phyloP scores from a whole-genome alignment of 2,797 vertebrate genomes.

The Syngnathus acus region DNA sequence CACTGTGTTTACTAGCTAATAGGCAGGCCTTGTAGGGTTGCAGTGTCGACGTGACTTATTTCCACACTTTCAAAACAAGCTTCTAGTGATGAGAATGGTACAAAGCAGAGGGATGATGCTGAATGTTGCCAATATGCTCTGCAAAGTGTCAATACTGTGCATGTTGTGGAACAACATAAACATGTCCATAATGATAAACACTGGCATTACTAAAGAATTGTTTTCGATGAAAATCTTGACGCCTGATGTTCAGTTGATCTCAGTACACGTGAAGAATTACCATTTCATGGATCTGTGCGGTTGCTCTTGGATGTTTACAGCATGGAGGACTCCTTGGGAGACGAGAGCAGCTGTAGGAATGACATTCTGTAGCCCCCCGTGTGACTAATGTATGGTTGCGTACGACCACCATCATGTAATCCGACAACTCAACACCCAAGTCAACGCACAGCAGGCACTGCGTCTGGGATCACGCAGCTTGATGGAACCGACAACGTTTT shows the following conservation, averaged over 20 bases:
- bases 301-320: conserved; percentile 33
- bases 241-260: background rate
- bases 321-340: conserved; percentile 34
- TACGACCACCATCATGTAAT: conserved; percentile 39
- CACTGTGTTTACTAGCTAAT: background rate
- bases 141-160: background rate
- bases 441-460: conserved; percentile 22
- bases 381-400: conserved; percentile 46
- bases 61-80: background rate
- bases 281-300: conserved; percentile 18
- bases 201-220: background rate
- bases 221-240: background rate
- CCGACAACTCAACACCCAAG: conserved; percentile 42
- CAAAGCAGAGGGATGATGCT: background rate
- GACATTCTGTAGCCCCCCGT: conserved; percentile 28
- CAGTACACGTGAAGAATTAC: conserved; percentile 18
- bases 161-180: background rate
- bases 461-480: conserved; percentile 38
- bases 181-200: background rate
- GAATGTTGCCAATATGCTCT: background rate
- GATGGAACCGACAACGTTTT: conserved; percentile 47
- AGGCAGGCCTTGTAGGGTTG: background rate
- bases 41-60: background rate
- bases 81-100: background rate
- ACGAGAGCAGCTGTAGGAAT: conserved; percentile 38